Conservation (phyloP, 2,888 invertebrate genomes). For the Ryuthela nishihirai region DNA sequence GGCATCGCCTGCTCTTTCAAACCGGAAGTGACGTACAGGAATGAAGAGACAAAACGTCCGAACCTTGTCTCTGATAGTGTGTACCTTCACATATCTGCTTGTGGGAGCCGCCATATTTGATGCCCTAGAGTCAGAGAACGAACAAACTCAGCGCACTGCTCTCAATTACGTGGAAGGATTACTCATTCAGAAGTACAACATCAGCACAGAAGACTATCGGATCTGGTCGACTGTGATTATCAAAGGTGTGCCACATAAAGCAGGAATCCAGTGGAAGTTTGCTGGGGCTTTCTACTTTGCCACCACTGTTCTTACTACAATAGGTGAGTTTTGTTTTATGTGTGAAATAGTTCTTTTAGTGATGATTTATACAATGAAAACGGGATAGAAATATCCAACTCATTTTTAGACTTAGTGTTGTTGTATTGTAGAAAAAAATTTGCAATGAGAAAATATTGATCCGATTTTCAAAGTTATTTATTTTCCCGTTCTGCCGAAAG, state of each 20-base stretch:
- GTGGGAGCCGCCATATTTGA: conserved; percentile 99
- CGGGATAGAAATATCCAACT: too few relatives aligned
- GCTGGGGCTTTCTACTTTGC: conserved; percentile 99
- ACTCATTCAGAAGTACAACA: conserved; percentile 86
- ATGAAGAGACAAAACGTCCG: conserved; percentile 99
- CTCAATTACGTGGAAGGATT: conserved; percentile 56
- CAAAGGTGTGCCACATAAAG: conserved; percentile 94
- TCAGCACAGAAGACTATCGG: conserved; percentile 83
- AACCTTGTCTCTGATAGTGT: conserved; percentile 93
- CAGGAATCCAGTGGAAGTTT: conserved; percentile 99
- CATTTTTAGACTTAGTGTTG: too few relatives aligned
- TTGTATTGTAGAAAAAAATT: too few relatives aligned
- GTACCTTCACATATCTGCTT: conserved; percentile 95
- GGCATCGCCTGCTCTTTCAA: too few relatives aligned
- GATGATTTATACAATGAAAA: too few relatives aligned
- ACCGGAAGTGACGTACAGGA: too few relatives aligned
- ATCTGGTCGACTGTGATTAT: conserved; percentile 93
- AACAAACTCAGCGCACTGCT: conserved; percentile 77
- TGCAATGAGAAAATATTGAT: too few relatives aligned
- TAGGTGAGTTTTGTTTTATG: conserved; percentile 66
- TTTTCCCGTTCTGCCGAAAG: too few relatives aligned
- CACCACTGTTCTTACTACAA: conserved; percentile 93
- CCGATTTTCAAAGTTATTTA: too few relatives aligned
- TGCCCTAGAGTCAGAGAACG: conserved; percentile 92
- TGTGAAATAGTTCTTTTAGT: too few relatives aligned